Conservation (phyloP, 2,888 invertebrate species). For the Incurvaria masculella region DNA sequence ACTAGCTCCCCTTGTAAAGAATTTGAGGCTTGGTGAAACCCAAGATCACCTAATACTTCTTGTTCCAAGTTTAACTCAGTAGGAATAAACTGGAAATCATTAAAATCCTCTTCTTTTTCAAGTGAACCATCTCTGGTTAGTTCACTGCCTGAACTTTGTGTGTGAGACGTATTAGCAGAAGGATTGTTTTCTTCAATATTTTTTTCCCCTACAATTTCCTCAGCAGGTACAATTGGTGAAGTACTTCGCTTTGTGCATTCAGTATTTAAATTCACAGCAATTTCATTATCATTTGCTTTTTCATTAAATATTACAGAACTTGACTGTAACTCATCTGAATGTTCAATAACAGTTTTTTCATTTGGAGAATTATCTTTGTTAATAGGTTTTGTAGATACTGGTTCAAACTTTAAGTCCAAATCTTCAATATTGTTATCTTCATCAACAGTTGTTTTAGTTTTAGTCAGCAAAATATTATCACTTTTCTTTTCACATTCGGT, state of each 20-base stretch:
- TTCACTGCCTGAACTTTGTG: not conserved
- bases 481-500: not conserved
- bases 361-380: conserved; percentile 12
- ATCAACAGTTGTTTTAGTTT: conserved; percentile 7
- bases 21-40: not conserved
- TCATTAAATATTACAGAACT: not conserved
- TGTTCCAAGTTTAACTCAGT: conserved; percentile 5
- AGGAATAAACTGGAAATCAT: conserved; percentile 14
- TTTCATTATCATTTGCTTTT: not conserved
- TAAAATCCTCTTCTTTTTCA: conserved; percentile 17
- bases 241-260: too few relatives aligned
- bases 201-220: too few relatives aligned
- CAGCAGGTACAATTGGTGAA: too few relatives aligned
- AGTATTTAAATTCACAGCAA: too few relatives aligned
- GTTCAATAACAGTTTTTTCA: not conserved
- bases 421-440: conserved; percentile 34
- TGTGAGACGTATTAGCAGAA: not conserved
- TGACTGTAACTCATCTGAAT: not conserved
- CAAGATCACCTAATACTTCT: not conserved
- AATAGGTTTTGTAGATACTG: conserved; percentile 19
- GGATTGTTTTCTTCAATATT: too few relatives aligned
- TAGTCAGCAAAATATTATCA: not conserved
- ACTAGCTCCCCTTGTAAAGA: too few relatives aligned
- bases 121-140: conserved; percentile 12
- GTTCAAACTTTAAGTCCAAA: conserved; percentile 33